Evolutionary conservation across 2,888 invertebrate genomes (phyloP).

Genomic region (Calliphora vomitoria): DNA sequence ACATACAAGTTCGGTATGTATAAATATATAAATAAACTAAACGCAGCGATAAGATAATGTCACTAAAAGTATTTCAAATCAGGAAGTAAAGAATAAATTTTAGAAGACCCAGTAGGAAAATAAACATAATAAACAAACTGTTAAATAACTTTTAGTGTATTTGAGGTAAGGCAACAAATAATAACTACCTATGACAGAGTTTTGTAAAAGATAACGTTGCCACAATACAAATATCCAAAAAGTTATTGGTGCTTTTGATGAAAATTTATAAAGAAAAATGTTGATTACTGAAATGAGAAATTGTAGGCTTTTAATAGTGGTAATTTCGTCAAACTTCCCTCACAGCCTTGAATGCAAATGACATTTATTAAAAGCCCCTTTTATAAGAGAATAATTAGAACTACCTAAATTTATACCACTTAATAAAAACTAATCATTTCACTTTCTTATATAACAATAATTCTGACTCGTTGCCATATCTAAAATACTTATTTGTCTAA

Average conservation of each 20-base stretch:
- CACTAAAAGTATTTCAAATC: conserved; percentile 49
- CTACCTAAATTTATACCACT: conserved; percentile 16
- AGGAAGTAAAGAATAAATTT: conserved; percentile 26
- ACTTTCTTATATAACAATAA: conserved; percentile 17
- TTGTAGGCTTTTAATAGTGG: no score
- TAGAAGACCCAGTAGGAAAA: neutral
- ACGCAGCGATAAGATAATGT: conserved; percentile 43
- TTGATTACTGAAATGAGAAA: no score
- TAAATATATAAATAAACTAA: neutral
- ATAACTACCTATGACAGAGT: neutral
- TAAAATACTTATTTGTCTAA: neutral
- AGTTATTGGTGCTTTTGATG: no score
- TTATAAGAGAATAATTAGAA: neutral
- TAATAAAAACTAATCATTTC: conserved; percentile 11
- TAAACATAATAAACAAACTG: neutral
- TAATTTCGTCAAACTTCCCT: neutral
- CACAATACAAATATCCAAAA: neutral
- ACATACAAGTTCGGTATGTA: neutral
- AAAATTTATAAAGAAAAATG: no score
- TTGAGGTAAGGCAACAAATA: neutral
- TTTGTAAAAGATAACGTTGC: neutral
- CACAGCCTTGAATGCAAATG: neutral
- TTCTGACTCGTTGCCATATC: neutral
- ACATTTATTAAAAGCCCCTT: neutral
- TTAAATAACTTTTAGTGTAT: neutral